These are phyloP conservation scores for Drosophila borborema DNA, from an alignment of 2,888 invertebrate genomes.

Conservation along the genomic window DNA sequence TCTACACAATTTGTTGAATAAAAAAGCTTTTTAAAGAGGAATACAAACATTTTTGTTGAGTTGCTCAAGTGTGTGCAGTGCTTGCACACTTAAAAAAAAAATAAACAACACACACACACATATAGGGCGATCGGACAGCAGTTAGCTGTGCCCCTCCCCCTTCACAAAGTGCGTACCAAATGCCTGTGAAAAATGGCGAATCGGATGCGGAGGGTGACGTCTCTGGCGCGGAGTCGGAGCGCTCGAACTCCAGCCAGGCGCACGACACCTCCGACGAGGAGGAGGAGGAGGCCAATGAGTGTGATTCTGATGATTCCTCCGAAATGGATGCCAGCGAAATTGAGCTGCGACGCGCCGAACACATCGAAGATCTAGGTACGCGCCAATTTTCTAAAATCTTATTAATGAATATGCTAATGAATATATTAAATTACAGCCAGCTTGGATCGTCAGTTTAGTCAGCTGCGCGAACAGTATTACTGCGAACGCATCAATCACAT, in stretches of 20 bases:
- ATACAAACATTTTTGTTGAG: background rate
- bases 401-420: background rate
- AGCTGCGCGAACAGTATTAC: conserved; percentile 95
- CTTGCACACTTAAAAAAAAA: background rate
- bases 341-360: conserved; percentile 92
- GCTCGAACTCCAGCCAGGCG: conserved; percentile 89
- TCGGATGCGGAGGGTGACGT: conserved; percentile 87
- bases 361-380: conserved; percentile 91
- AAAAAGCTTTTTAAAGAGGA: background rate
- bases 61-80: background rate
- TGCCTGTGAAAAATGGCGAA: conserved; percentile 90
- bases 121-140: conserved; percentile 5
- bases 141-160: background rate
- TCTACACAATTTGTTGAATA: background rate
- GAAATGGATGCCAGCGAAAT: conserved; percentile 98
- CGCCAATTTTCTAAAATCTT: background rate
- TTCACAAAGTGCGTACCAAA: conserved; percentile 68
- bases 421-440: conserved; percentile 86
- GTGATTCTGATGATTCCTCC: conserved; percentile 93
- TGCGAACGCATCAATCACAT: conserved; percentile 92
- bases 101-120: background rate
- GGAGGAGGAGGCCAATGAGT: conserved; percentile 90
- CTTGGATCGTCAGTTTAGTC: conserved; percentile 94
- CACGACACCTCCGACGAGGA: conserved; percentile 88
- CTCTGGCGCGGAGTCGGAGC: conserved; percentile 90